Evolutionary conservation across 2,888 invertebrate genomes (phyloP).

Genomic region (Drosophila formosana): DNA sequence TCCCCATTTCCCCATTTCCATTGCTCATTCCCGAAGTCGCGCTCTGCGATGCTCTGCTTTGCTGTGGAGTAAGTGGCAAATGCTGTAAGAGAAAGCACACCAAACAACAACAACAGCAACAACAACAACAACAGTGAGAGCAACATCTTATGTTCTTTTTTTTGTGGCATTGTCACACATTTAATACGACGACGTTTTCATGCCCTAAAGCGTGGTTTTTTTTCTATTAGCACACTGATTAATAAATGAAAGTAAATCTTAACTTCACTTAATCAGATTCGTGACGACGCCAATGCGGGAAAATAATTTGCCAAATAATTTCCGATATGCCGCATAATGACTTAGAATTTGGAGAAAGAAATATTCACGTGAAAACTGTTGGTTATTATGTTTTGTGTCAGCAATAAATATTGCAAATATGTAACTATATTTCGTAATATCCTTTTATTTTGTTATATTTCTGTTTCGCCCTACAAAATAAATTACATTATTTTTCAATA

Average conservation of each 20-base stretch:
- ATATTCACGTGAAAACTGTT: too few species aligned
- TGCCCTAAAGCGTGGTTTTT: conserved; percentile 18
- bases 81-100: conserved; percentile 62
- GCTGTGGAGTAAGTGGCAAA: conserved; percentile 66
- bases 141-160: background rate
- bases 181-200: conserved; percentile 18
- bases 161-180: conserved; percentile 17
- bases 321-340: background rate
- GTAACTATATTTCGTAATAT: too few species aligned
- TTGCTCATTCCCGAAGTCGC: conserved; percentile 9
- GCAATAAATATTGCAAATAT: too few species aligned
- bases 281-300: background rate
- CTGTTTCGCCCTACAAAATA: too few species aligned
- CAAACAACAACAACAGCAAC: conserved; percentile 28
- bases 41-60: background rate
- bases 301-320: background rate
- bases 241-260: conserved; percentile 9
- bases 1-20: conserved; percentile 1
- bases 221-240: conserved; percentile 8
- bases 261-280: conserved; percentile 8
- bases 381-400: too few species aligned
- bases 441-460: too few species aligned
- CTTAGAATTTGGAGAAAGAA: too few species aligned
- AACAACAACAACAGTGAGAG: conserved; percentile 7
- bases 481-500: too few species aligned